These are phyloP conservation scores for Oopsacas minuta DNA, from an alignment of 37 sponge, comb jelly and placozoan genomes.

Conservation along the genomic window DNA sequence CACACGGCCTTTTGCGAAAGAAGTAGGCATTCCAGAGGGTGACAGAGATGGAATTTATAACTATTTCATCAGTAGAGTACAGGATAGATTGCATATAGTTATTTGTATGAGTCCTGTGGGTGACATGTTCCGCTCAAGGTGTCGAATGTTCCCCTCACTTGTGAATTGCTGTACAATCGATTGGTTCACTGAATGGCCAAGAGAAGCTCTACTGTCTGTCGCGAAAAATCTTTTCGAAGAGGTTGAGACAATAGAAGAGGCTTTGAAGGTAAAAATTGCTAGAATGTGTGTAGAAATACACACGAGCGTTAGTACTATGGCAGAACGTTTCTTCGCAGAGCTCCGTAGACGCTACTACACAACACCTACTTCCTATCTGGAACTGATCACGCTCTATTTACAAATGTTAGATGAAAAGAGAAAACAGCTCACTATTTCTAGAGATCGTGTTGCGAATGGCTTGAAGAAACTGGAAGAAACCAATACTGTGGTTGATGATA, in stretches of 20 bases:
- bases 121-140: constrained; percentile 81
- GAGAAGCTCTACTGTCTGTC: constrained; percentile 91
- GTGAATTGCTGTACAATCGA: constrained; percentile 99
- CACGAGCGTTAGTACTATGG: constrained; percentile 74
- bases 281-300: constrained; percentile 93
- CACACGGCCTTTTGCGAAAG: constrained; percentile 70
- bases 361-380: constrained; percentile 96
- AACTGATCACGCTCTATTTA: constrained; percentile 89
- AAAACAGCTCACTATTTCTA: constrained; percentile 54
- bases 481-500: constrained; percentile 82
- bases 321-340: constrained; percentile 85
- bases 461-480: constrained; percentile 90
- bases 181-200: constrained; percentile 98
- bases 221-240: constrained; percentile 85
- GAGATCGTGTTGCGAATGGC: constrained; percentile 87
- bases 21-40: constrained; percentile 59
- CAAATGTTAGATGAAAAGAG: constrained; percentile 87
- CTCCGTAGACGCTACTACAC: constrained; percentile 88
- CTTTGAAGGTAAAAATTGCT: constrained; percentile 61
- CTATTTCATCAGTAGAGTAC: constrained; percentile 77
- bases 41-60: constrained; percentile 95
- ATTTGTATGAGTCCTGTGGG: constrained; percentile 99
- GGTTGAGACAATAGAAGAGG: constrained; percentile 75
- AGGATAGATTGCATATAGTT: constrained; percentile 89
- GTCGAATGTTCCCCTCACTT: constrained; percentile 95